Base-by-base conservation (phyloP, 2,888 invertebrate genomes). In the Amphipyra berbera region DNA sequence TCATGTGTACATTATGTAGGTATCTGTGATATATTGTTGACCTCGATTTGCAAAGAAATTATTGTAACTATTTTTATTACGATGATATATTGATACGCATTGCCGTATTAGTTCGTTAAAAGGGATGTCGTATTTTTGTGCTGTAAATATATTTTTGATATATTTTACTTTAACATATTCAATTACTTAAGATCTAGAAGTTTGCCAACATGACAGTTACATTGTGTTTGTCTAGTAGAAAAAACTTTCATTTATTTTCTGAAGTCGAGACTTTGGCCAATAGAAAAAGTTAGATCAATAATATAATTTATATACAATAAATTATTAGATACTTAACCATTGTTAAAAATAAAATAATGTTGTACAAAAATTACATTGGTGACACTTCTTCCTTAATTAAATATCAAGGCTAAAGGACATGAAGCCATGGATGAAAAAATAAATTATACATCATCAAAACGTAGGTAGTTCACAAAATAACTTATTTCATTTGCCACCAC, bases 1-100 rank as follows among this genome's bases (percentile, higher is more conserved):
- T 47, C 40, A 55, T 61, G 38, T 68, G 45, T 37, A 45, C 42
- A 59, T 61, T 21, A 74, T 46, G 61, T 67, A 44, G 46, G 9
- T 63, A 62, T 57, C n/a, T 62, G 48, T 62, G 45, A 56, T 48
- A 50, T 47, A 49, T n/a, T n/a, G 41, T 35, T 58, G 65, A 57
- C 79, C 76, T 78, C 64, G 30, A 56, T 76, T 44, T 49, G 27
- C 30, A 10, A 49, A 61, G 12, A 44, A 61, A 64, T 40, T 59
- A 50, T 54, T 62, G 50, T 66, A 45, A 59, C 45, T 63, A 57
- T 74, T 55, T 61, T 52, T 75, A 50, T 56, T 61, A 56, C 21
- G 13, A 46, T 53, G 46, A 65, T 59, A 42, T 61, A 44, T 67
- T 57, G n/a, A 55, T 54, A 65, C 75, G 62, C 67, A 62, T 33